Base-by-base conservation (phyloP, 2,888 invertebrate genomes). In the Perdita meconis region DNA sequence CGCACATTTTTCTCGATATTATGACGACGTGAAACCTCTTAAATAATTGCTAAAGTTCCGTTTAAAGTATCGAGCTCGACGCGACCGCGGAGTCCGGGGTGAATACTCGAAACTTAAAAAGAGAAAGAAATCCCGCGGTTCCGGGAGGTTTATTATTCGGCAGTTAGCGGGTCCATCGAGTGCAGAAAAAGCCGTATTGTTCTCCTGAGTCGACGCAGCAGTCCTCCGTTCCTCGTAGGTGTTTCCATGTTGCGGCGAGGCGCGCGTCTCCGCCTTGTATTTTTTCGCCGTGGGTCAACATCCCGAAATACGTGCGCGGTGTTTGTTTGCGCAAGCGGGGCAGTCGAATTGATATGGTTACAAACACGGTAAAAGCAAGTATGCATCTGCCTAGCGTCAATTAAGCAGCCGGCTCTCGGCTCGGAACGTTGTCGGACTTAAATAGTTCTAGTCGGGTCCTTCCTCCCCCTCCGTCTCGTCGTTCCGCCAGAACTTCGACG, bases 371-470 rank as follows among this genome's bases (percentile, higher is more conserved):
- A 85, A 85, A 83, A 83, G 85, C 83, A 86, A 83, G 86, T 87
- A 85, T 81, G 86, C 84, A 76, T 89, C 89, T 90, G 89, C 80
- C 85, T 88, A 88, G 87, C 83, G 86, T 90, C 89, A 89, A 89
- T 89, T 88, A 88, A 81, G 79, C 81, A 76, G 86, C 85, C 81
- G 65, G 84, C 82, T 78, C 74, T 83, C 76, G 80, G 26, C 74
- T 83, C 76, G 80, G 26, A 63, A 51, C 72, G 80, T 76, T 80
- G 67, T 60, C 78, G 75, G 84, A 86, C 81, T 81, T 84, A 88
- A 89, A 88, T 85, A 87, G 82, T 85, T 81, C 78, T 83, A 74
- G 67, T 65, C 71, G 51, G 66, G 64, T 56, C 72, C 59, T 47
- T 50, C 47, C 40, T 22, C 53, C 61, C 72, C 59, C 51, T 50